Base-by-base conservation (phyloP, 2,113 vertebrate species). In the Cyprinodon tularosa region DNA sequence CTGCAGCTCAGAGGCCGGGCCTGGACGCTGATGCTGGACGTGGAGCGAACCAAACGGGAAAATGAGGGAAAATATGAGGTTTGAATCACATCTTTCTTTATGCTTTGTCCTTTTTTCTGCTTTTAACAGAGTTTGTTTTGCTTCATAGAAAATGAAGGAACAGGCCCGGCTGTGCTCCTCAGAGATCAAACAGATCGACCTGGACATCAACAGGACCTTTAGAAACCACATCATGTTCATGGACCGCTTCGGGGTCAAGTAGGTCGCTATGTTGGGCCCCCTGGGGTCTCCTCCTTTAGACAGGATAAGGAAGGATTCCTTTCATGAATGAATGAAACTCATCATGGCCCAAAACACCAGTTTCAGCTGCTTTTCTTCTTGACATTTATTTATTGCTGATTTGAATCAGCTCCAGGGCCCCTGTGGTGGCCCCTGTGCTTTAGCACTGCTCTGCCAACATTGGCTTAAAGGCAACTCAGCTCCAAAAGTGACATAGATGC, bases 211-310 rank as follows among this genome's bases (percentile, higher is more conserved):
- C 93, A 90, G 96, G 64, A 98, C 96, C 37, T 98, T 98, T 67
- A 86, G 96, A 15, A 96, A 98, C 90, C 96, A 98, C 68, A 95
- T 98, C 89, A 98, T 98, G 96, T 98, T 98, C 76, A 95, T 95
- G 90, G 96, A 97, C 69, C 95, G 96, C 67, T 97, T 96, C 0
- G 96, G 96, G 77, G 94, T 97, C 78, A 97, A 97, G 96, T 98
- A 80, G 94, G 96, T 94, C 13, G 9, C 9, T 11, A 45, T 8
- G 44, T 8, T 9, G 9, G 42, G 4, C 42, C 42, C 42, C 5
- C 42, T 9, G 42, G 42, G 42, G 42, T 42, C 42, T 9, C 42
- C 9, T 42, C 42, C 9, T 4, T 42, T 9, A 42, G 42, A 42
- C 9, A 45, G 9, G 12, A 42, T 4, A 42, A 42, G 9, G 42